Percentiles rank a stretch among this genome's conserved stretches.
phyloP scores from a whole-genome alignment of 2,113 vertebrate genomes.

The Pelmatolapia mariae region DNA sequence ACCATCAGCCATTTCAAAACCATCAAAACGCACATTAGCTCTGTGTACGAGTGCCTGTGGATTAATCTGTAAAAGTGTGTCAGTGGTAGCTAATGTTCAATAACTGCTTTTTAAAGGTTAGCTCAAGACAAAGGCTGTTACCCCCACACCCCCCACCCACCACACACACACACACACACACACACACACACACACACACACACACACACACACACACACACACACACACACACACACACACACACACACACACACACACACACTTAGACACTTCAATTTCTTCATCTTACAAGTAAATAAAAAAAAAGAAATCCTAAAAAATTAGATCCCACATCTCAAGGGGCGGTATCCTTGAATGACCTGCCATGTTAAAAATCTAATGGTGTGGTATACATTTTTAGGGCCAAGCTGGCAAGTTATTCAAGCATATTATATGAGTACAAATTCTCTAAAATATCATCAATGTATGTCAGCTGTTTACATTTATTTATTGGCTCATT shows the following conservation, averaged over 20 bases:
- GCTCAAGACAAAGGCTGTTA: neutral
- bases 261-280: neutral
- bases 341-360: neutral
- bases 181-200: neutral
- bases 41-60: neutral
- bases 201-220: neutral
- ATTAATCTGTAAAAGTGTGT: neutral
- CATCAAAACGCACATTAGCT: neutral
- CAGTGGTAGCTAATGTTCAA: neutral
- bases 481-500: neutral
- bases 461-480: neutral
- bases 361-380: neutral
- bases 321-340: neutral
- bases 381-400: neutral
- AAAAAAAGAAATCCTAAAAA: neutral
- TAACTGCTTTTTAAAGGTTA: neutral
- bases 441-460: neutral
- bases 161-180: neutral
- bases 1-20: neutral
- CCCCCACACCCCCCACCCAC: rapidly evolving
- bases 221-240: neutral
- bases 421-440: neutral
- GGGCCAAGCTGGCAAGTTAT: neutral
- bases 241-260: neutral
- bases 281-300: neutral